Evolutionary conservation across 2,888 invertebrate species (phyloP), one percentile per base, ranked within the genome.

Genomic region (Dryobota labecula): DNA sequence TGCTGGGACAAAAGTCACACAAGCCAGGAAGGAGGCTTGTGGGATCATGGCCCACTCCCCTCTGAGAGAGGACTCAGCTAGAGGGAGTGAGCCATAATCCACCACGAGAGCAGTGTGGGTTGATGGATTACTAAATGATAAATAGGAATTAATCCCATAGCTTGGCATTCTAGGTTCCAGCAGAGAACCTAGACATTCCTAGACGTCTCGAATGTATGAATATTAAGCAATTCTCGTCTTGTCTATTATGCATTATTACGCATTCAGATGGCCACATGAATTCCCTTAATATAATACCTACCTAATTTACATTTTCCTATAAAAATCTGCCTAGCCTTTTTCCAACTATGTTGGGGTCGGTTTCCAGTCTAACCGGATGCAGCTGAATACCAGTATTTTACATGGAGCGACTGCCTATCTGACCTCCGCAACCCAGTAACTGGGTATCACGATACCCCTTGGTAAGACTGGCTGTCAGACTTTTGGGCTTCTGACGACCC

Each of bases 161-260:
- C 2, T 43, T 77, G 41, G 54, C 62, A 71, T 68, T 76, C 53
- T 63, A 54, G 60, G 7, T 56, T 38, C 18, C 2, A 61, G 4
- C n/a, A 51, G 24, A 70, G 15, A 51, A 47, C 61, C 51, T 56
- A 66, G 51, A 70, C 43, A 70, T 71, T 81, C 61, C 51, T 57
- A 61, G 47, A 53, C 47, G 66, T 71, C 66, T 66, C 33, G 47
- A 69, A 56, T 33, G 24, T 36, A 54, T 67, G 54, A 69, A 83
- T 74, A 67, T 67, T 78, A 54, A 72, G 56, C 30, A 60, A 47
- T 60, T 1, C 8, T 41, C 49, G 7, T 62, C 9, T n/a, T n/a
- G 24, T 63, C 36, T 51, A 51, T 54, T 66, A 70, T 60, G 60
- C 33, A 56, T 62, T 66, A 68, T 70, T 49, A 60, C 38, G 45